Evolutionary conservation across 2,797 vertebrate genomes (phyloP).

Genomic region (Emys orbicularis): DNA sequence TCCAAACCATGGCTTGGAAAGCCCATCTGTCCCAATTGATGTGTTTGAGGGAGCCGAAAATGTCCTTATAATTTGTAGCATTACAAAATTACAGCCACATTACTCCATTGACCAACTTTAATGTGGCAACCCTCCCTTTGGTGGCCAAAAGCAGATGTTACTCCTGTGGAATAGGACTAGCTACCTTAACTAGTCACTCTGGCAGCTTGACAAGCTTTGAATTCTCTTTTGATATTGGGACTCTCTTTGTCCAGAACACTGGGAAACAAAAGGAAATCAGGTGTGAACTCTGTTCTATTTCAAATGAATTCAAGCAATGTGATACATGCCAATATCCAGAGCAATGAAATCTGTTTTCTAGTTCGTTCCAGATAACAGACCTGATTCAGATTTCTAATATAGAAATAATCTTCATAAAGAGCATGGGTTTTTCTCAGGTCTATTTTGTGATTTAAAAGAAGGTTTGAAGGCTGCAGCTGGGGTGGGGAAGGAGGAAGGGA

Average conservation of each 20-base stretch:
- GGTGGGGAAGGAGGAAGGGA: neutral
- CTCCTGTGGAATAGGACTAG: neutral
- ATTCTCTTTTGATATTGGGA: neutral
- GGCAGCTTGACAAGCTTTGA: neutral
- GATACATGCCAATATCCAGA: rapidly evolving
- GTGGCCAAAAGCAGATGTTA: neutral
- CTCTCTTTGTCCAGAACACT: rapidly evolving
- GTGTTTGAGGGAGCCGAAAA: neutral
- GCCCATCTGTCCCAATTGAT: no score
- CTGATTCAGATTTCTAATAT: neutral
- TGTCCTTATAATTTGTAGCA: neutral
- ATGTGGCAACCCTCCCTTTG: neutral
- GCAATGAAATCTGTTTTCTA: neutral
- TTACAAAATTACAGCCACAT: neutral
- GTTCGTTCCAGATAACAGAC: neutral
- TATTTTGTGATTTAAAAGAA: neutral
- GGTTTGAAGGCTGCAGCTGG: rapidly evolving
- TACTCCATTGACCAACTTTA: neutral
- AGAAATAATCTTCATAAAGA: neutral
- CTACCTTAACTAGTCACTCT: neutral
- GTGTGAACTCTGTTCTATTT: neutral
- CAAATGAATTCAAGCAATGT: neutral
- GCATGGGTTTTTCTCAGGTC: neutral
- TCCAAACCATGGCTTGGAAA: neutral
- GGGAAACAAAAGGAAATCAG: neutral